Percentiles rank a stretch among this genome's conserved stretches.
These are phyloP conservation scores for Oncorhynchus masou DNA, from an alignment of 2,113 vertebrate species.

Conservation along the genomic window DNA sequence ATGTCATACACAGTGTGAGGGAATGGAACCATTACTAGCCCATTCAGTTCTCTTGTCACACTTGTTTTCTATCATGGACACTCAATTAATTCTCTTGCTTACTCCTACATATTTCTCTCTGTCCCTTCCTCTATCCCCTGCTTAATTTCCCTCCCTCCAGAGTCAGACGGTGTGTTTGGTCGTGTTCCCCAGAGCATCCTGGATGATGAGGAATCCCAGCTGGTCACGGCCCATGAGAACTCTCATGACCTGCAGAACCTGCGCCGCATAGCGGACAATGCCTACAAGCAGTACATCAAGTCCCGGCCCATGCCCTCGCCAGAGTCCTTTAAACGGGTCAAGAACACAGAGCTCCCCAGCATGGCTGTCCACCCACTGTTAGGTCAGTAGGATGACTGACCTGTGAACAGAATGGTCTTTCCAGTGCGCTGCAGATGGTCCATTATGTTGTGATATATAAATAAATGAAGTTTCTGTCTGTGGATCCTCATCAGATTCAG, in stretches of 20 bases:
- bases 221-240: constrained; percentile 73
- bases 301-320: constrained; percentile 83
- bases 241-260: constrained; percentile 83
- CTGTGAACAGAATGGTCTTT: too few species aligned
- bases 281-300: constrained; percentile 90
- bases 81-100: too few species aligned
- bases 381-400: constrained; percentile 70
- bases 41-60: not conserved
- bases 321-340: constrained; percentile 90
- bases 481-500: too few species aligned
- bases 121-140: not conserved
- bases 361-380: constrained; percentile 88
- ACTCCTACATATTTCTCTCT: not conserved
- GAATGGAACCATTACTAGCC: not conserved
- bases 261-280: constrained; percentile 78
- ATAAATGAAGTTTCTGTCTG: too few species aligned
- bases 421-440: too few species aligned
- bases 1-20: not conserved
- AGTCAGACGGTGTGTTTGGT: constrained; percentile 78
- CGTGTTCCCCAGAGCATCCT: constrained; percentile 88
- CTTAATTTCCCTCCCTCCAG: constrained; percentile 18
- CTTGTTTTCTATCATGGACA: not conserved
- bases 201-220: constrained; percentile 84
- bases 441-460: too few species aligned
- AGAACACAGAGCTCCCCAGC: constrained; percentile 76